These are phyloP conservation scores for Sakesphorus luctuosus DNA, from an alignment of 2,113 vertebrate species.

Conservation along the genomic window DNA sequence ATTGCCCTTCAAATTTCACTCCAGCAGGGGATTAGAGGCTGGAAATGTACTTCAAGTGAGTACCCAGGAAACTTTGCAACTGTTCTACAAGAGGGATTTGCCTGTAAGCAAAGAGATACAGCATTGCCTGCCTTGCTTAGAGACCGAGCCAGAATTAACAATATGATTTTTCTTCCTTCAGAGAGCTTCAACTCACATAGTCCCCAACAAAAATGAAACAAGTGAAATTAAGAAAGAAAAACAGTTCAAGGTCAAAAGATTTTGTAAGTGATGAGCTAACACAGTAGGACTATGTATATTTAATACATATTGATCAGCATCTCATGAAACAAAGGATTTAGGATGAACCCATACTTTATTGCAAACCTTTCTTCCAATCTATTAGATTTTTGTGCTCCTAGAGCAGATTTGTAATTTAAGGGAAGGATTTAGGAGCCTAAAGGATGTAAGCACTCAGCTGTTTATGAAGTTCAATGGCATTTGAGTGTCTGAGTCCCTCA, in stretches of 20 bases:
- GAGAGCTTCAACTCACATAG: background rate
- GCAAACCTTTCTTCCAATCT: conserved; percentile 19
- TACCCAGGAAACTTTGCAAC: background rate
- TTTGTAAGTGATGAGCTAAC: background rate
- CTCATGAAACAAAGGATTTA: conserved; percentile 33
- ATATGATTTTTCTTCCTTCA: background rate
- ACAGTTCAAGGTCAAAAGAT: conserved; percentile 26
- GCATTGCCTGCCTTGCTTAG: background rate
- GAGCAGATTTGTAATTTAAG: conserved; percentile 32
- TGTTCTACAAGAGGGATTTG: background rate
- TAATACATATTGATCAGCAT: conserved; percentile 19
- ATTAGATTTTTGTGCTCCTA: conserved; percentile 36
- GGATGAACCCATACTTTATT: conserved; percentile 36
- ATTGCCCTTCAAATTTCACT: background rate
- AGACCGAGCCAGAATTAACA: background rate
- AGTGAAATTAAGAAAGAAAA: background rate
- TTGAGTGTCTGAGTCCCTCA: conserved; percentile 33
- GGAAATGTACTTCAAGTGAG: background rate
- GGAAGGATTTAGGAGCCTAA: conserved; percentile 19
- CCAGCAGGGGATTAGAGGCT: background rate
- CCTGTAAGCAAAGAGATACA: background rate
- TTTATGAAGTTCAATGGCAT: conserved; percentile 58
- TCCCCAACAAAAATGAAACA: background rate
- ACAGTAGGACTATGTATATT: background rate
- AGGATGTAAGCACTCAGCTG: conserved; percentile 37